A percentile compares a stretch with the other conserved stretches of the same genome.
These are phyloP conservation scores for Centropristis striata DNA, from an alignment of 2,113 vertebrate species.

Conservation along the genomic window DNA sequence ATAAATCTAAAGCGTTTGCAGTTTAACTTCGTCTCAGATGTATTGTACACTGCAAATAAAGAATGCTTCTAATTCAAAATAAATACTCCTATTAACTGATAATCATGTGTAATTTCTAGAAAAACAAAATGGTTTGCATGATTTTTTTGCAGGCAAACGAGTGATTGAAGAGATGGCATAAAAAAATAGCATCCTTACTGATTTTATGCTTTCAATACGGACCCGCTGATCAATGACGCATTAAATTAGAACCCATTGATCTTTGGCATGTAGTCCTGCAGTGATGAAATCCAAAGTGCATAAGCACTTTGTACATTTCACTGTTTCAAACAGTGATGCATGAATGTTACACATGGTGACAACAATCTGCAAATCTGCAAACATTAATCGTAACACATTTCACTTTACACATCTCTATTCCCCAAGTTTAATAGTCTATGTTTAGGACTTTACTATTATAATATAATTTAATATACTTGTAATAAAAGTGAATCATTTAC, in stretches of 20 bases:
- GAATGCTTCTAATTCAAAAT: neutral
- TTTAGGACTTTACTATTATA: neutral
- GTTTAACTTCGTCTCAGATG: neutral
- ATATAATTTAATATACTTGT: too few species aligned
- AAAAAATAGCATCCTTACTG: neutral
- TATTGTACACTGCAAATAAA: neutral
- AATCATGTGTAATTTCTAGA: neutral
- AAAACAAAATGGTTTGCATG: neutral
- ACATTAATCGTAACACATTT: neutral
- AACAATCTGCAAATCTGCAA: neutral
- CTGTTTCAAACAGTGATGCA: neutral
- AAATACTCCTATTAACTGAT: neutral
- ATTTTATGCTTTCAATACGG: constrained; percentile 2
- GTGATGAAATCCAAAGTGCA: neutral
- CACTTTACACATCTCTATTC: neutral
- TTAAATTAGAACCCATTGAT: constrained; percentile 5
- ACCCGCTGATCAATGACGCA: neutral
- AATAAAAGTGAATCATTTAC: too few species aligned
- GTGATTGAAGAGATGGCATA: neutral
- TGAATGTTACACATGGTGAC: neutral
- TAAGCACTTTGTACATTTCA: neutral
- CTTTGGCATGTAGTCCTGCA: constrained; percentile 1
- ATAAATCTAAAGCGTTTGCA: too few species aligned
- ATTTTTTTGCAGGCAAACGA: neutral
- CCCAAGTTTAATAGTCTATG: neutral